Evolutionary conservation across 2,113 vertebrate genomes (phyloP).

Genomic region (Macrotus californicus): DNA sequence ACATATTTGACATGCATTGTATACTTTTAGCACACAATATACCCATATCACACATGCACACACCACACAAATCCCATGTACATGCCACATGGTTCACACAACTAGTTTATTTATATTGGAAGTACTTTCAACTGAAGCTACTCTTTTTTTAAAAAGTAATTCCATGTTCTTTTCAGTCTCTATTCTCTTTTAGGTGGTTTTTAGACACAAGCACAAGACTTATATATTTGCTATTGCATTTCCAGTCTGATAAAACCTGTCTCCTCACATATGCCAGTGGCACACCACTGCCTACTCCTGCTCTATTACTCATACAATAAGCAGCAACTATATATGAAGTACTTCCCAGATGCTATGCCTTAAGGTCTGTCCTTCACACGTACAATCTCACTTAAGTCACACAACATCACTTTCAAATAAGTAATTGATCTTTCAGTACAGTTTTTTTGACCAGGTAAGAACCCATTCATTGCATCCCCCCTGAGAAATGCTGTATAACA

Average conservation of each 20-base stretch:
- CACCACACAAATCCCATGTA: background rate
- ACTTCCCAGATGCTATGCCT: background rate
- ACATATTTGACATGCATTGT: background rate
- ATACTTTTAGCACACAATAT: background rate
- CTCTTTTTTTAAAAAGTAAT: background rate
- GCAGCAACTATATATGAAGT: background rate
- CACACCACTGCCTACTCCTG: background rate
- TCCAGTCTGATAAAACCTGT: background rate
- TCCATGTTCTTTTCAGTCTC: background rate
- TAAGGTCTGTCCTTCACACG: background rate
- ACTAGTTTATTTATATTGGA: background rate
- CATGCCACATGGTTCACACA: background rate
- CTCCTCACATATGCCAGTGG: background rate
- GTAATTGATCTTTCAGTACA: background rate
- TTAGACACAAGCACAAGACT: conserved; percentile 12
- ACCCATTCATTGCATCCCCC: background rate
- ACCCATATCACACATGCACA: background rate
- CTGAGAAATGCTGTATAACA: background rate
- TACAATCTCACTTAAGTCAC: background rate
- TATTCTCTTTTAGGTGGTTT: conserved; percentile 18
- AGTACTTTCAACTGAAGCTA: conserved; percentile 9
- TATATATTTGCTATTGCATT: conserved; percentile 15
- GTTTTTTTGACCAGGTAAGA: conserved; percentile 34
- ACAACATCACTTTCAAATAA: background rate
- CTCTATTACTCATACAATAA: background rate